Evolutionary conservation across 1,140 invertebrate genomes (phyloP), one percentile per base, ranked within the genome.

Genomic region (Camponotus pennsylvanicus): DNA sequence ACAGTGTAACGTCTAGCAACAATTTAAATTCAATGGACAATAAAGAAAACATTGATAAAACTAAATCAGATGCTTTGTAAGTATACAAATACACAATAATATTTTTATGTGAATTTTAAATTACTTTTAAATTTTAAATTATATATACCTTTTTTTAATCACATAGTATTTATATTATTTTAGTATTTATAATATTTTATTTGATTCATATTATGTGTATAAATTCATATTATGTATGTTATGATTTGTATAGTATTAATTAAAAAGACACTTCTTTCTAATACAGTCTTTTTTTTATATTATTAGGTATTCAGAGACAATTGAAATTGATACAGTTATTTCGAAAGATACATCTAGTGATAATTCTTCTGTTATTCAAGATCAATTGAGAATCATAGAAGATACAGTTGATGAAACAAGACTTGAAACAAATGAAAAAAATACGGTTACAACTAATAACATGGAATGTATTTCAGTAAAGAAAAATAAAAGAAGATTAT

Each of bases 401-500:
- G 88, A 94, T 70, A 90, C 86, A 1, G 70, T 11, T 37, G 55
- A 87, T 37, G 89, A 89, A 84, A 90, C 83, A 18, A 75, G 71
- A 5, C 52, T 11, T 18, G 52, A 83, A 40, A 61, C 34, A 15
- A 49, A 71, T 63, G 27, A 88, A 73, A 80, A 61, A 61, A 61
- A n/a, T 40, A 66, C 15, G 61, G 2, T 7, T 45, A 9, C 18
- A 15, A 64, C 15, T 7, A 6, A 80, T 59, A 78, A 82, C 37
- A 52, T 8, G 63, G 37, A 76, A 71, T 61, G 15, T 6, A n/a
- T 4, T 7, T 18, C n/a, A 13, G 21, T 13, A 4, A 67, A 3
- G 88, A 73, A 55, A 52, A 5, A 63, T 9, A 94, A 88, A 85
- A 93, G 78, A 3, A 94, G 88, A 69, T 86, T 94, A 49, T 91